Conservation (phyloP, 2,888 invertebrate species). For the Scaptomyza caliginosa region DNA sequence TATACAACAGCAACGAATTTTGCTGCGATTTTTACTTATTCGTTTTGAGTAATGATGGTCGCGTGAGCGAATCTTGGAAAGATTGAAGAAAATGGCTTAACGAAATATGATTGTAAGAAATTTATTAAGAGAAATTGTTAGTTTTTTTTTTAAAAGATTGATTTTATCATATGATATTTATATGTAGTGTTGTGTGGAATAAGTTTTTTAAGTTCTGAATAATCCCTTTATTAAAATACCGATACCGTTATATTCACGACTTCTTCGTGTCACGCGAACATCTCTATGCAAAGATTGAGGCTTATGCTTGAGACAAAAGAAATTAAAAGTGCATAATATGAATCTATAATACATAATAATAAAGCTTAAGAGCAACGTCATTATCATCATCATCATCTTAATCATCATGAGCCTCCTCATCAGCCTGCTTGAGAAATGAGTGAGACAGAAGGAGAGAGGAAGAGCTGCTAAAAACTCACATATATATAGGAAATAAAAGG, state of each 20-base stretch:
- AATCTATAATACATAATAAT: slow-evolving; percentile 78
- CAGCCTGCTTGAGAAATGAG: slow-evolving; percentile 24
- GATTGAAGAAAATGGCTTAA: background rate
- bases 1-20: slow-evolving; percentile 32
- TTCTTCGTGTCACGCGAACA: slow-evolving; percentile 8
- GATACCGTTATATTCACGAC: background rate
- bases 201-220: no score
- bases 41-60: slow-evolving; percentile 15
- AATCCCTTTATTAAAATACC: no score
- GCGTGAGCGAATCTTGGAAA: background rate
- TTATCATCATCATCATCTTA: slow-evolving; percentile 30
- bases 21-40: slow-evolving; percentile 31
- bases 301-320: slow-evolving; percentile 61
- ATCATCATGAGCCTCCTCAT: slow-evolving; percentile 29
- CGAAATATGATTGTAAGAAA: no score
- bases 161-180: no score
- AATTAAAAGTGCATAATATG: slow-evolving; percentile 77
- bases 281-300: slow-evolving; percentile 21
- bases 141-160: no score
- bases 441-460: slow-evolving; percentile 1
- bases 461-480: slow-evolving; percentile 52
- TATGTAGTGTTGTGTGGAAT: no score
- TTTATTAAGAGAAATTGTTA: no score
- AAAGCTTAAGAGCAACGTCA: slow-evolving; percentile 52
- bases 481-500: slow-evolving; percentile 43